Base-by-base conservation (phyloP, 2,113 vertebrate species). In the Pimephales promelas region DNA sequence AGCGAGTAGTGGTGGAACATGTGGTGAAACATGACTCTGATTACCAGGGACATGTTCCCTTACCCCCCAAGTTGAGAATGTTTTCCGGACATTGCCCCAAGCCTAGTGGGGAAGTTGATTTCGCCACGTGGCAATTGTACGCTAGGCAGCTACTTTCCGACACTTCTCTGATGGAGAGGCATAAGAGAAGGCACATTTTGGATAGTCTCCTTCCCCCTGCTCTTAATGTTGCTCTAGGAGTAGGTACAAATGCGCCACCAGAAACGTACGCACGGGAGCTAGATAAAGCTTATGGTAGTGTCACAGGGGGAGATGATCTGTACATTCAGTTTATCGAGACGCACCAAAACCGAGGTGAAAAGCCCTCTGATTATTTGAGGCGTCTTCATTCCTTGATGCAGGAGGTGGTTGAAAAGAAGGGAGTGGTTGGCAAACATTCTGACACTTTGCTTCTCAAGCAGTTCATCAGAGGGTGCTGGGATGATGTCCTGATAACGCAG, bases 241-340 rank as follows among this genome's bases (percentile, higher is more conserved):
- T 16, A 34, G 47, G 79, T 16, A 52, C 7, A 10, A 70, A 52
- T 70, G 84, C 77, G 16, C 47, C 68, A 14, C 74, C 86, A 31
- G 40, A 62, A 10, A 4, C 6, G 18, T 83, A 80, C 10, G 10
- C 68, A 0, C 47, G n/a, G 4, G 81, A 88, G 57, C 40, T 88
- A 8, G 86, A 88, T 0, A 85, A 83, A 3, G 84, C 75, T 18
- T 86, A 88, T 85, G 86, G 81, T 10, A 83, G 73, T 83, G 84
- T 88, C 0, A 88, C 81, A 28, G 76, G 70, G 36, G 86, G 86
- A 3, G 84, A 85, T 11, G 84, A 88, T 9, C 70, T 88, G 9
- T 88, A 83, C 45, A 83, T 81, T 10, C 75, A 88, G 28, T 88
- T 85, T 28, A 18, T 85, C 3, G 75, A 88, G 47, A 86, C 75